Evolutionary conservation across 1,140 invertebrate genomes (phyloP).

Genomic region (Acromyrmex echinatior): DNA sequence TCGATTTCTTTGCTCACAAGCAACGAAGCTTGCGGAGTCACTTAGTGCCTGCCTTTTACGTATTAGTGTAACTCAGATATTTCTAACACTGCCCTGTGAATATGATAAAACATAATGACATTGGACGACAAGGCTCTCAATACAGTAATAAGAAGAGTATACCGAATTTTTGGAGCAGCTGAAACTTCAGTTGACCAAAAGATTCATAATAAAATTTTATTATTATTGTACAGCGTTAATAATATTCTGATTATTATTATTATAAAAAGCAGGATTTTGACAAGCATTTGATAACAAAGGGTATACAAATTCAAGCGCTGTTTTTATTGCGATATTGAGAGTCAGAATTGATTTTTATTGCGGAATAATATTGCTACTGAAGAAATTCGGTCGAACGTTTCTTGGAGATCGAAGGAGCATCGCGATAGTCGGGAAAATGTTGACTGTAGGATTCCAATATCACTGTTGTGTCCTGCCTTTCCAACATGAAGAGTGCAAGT

Average conservation of each 20-base stretch:
- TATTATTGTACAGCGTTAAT: constrained; percentile 6
- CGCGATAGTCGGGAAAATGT: constrained; percentile 34
- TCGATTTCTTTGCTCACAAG: constrained; percentile 53
- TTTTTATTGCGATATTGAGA: not conserved
- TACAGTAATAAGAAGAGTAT: constrained; percentile 29
- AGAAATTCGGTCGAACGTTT: constrained; percentile 39
- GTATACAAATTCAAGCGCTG: not conserved
- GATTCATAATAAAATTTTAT: constrained; percentile 13
- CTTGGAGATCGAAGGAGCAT: constrained; percentile 4
- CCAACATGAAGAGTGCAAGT: not conserved
- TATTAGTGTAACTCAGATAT: constrained; percentile 75
- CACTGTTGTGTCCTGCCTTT: not conserved
- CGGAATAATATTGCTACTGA: not conserved
- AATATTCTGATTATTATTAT: not conserved
- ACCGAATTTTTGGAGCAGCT: constrained; percentile 30
- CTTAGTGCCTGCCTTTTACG: constrained; percentile 80
- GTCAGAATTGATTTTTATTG: not conserved
- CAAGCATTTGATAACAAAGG: not conserved
- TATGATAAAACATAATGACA: constrained; percentile 61
- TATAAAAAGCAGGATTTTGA: not conserved
- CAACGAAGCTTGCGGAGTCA: constrained; percentile 73
- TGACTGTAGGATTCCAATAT: constrained; percentile 39
- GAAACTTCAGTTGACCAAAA: not conserved
- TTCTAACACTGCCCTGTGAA: constrained; percentile 82
- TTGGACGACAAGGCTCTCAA: constrained; percentile 8